phyloP scores from a whole-genome alignment of 1,140 invertebrate genomes.

The Aphelinus atriplicis region DNA sequence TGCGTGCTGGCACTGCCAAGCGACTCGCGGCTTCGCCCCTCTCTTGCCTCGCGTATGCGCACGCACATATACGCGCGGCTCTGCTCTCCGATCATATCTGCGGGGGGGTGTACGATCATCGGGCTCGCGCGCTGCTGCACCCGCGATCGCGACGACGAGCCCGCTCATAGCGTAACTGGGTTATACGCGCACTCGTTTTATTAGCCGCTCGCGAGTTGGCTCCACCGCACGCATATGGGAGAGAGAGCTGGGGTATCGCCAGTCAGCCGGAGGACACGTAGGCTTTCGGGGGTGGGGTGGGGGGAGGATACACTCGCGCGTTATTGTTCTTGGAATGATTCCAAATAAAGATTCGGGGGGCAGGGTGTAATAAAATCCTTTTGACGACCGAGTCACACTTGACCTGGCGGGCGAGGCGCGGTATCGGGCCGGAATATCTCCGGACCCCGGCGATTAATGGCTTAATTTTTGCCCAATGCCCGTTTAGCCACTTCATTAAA shows the following conservation, averaged over 20 bases:
- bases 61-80: too few relatives aligned
- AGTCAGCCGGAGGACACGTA: slow-evolving; percentile 8
- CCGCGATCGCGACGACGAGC: too few relatives aligned
- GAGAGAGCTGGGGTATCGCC: background rate
- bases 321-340: slow-evolving; percentile 69
- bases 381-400: slow-evolving; percentile 40
- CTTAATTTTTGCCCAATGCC: slow-evolving; percentile 39
- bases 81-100: too few relatives aligned
- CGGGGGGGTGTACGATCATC: too few relatives aligned
- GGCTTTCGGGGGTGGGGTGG: slow-evolving; percentile 36
- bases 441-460: slow-evolving; percentile 33
- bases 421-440: slow-evolving; percentile 29
- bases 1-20: slow-evolving; percentile 65
- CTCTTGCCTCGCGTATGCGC: background rate
- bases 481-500: slow-evolving; percentile 33
- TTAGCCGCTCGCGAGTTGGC: background rate
- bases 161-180: slow-evolving; percentile 50
- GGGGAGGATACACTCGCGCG: slow-evolving; percentile 42
- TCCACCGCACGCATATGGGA: too few relatives aligned
- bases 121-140: too few relatives aligned
- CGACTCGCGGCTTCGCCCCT: slow-evolving; percentile 41
- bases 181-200: slow-evolving; percentile 42
- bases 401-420: slow-evolving; percentile 9
- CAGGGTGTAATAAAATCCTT: slow-evolving; percentile 63
- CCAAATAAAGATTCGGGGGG: slow-evolving; percentile 66